Conservation (phyloP, 2,888 invertebrate species). For the Timandra comae region DNA sequence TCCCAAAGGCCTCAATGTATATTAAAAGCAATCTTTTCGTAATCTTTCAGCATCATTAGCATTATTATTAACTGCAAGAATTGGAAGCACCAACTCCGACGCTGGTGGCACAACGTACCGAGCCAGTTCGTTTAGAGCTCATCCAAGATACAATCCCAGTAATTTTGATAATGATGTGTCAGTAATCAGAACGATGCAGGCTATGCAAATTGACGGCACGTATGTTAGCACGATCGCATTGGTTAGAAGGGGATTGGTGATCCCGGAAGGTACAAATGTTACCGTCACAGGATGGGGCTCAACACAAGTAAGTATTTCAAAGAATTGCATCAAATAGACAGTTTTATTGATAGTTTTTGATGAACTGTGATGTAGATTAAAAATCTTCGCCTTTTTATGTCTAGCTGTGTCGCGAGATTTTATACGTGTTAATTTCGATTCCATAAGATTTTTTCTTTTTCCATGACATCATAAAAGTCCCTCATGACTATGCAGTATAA, state of each 20-base stretch:
- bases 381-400: no score
- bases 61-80: no score
- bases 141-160: slow-evolving; percentile 11
- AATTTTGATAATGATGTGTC: slow-evolving; percentile 19
- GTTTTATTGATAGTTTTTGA: neutral
- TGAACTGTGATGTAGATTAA: neutral
- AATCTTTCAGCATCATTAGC: no score
- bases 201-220: slow-evolving; percentile 17
- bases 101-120: slow-evolving; percentile 18
- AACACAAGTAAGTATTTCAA: slow-evolving; percentile 6
- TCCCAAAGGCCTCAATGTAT: no score
- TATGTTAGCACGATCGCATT: slow-evolving; percentile 11
- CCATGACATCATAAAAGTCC: no score
- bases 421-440: no score
- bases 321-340: neutral
- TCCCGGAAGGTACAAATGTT: slow-evolving; percentile 7
- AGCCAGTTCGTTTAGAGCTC: slow-evolving; percentile 4
- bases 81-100: slow-evolving; percentile 41
- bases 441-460: no score
- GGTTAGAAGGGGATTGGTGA: slow-evolving; percentile 6
- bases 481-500: no score
- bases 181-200: slow-evolving; percentile 7
- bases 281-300: slow-evolving; percentile 37
- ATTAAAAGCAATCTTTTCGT: no score
- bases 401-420: no score